A percentile compares a stretch with the other conserved stretches of the same genome.
Evolutionary conservation across 2,797 vertebrate genomes (phyloP).

Genomic region (Tachyglossus aculeatus): DNA sequence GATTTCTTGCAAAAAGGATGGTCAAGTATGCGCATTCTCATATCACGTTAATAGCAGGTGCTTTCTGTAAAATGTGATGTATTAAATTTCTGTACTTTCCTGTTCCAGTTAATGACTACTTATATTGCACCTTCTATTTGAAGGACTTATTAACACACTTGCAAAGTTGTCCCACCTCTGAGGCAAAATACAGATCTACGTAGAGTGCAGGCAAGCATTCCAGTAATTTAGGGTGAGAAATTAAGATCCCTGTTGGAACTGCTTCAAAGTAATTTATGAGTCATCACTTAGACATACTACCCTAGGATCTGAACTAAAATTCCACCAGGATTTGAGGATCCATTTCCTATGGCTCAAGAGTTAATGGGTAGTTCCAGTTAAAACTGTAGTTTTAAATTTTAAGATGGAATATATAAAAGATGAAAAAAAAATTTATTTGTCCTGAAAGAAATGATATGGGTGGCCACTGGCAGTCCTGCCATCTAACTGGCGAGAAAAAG

Average conservation of each 20-base stretch:
- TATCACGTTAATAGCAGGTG: not conserved
- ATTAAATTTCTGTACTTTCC: too few relatives aligned
- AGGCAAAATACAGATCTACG: not conserved
- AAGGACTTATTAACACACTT: not conserved
- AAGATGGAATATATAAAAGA: too few relatives aligned
- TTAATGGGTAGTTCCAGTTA: not conserved
- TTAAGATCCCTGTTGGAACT: not conserved
- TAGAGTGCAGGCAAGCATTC: not conserved
- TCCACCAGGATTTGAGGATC: constrained; percentile 8
- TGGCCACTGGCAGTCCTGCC: too few relatives aligned
- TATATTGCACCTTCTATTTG: too few relatives aligned
- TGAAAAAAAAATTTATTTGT: too few relatives aligned
- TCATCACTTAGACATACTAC: not conserved
- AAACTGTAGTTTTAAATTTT: not conserved
- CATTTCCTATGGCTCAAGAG: not conserved
- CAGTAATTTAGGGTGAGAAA: not conserved
- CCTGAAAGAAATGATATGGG: too few relatives aligned
- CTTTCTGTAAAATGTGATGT: too few relatives aligned
- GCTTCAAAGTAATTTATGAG: not conserved
- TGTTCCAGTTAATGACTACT: too few relatives aligned
- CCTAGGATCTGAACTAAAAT: constrained; percentile 4
- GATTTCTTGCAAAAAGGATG: constrained; percentile 39
- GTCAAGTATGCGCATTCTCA: constrained; percentile 5
- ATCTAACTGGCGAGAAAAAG: too few relatives aligned
- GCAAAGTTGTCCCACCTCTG: not conserved